Conservation (phyloP, 2,113 vertebrate genomes). For the Turnix velox region DNA sequence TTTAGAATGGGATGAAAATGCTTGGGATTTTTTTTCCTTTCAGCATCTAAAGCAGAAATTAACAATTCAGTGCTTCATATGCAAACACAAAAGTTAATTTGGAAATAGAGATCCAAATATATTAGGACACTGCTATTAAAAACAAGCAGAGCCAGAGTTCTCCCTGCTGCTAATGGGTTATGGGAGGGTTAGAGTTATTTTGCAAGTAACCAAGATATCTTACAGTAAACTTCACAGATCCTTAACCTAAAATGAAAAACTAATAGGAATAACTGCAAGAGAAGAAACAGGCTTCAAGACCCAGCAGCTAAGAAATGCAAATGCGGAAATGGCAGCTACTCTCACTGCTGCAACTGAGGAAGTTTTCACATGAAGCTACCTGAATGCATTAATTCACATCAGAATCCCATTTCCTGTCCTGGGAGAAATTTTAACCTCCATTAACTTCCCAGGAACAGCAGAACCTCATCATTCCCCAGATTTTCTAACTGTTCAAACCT, state of each 20-base stretch:
- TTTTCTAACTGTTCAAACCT: not conserved
- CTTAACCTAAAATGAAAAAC: not conserved
- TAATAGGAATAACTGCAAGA: not conserved
- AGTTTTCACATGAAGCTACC: not conserved
- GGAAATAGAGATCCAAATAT: not conserved
- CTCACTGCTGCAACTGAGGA: not conserved
- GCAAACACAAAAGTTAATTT: not conserved
- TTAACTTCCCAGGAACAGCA: not conserved
- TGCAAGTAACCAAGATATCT: not conserved
- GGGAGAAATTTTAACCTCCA: not conserved
- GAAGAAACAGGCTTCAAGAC: not conserved
- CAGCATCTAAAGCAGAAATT: not conserved
- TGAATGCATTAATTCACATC: not conserved
- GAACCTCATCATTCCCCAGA: not conserved
- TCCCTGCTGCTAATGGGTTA: not conserved
- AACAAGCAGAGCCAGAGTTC: not conserved
- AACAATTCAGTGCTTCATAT: not conserved
- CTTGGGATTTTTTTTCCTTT: not conserved
- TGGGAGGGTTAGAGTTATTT: accelerated
- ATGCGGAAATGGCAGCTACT: not conserved
- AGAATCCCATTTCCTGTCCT: not conserved
- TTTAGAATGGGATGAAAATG: not conserved
- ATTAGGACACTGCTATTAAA: not conserved
- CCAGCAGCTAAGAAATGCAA: not conserved
- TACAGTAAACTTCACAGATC: not conserved